A percentile compares a stretch with the other conserved stretches of the same genome.
Evolutionary conservation across 1,140 invertebrate species (phyloP).

Genomic region (Drosophila mayri): DNA sequence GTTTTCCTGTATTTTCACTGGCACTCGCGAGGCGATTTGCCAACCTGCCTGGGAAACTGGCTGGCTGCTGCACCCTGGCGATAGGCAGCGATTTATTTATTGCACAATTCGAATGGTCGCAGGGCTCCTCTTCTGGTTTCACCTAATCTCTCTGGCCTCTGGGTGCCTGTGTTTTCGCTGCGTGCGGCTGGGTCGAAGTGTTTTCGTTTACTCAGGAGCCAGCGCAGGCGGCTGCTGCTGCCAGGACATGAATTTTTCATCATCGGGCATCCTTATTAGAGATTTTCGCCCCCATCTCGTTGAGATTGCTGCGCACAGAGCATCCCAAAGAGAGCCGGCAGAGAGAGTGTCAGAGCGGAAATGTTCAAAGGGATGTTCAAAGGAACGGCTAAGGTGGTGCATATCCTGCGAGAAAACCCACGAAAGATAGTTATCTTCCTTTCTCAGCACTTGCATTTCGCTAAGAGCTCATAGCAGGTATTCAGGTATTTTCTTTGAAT

Average conservation of each 20-base stretch:
- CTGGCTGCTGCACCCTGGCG: slow-evolving; percentile 30
- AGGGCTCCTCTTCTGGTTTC: slow-evolving; percentile 9
- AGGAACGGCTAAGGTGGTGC: slow-evolving; percentile 10
- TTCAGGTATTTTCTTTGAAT: slow-evolving; percentile 29
- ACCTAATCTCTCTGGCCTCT: slow-evolving; percentile 14
- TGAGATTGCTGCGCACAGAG: slow-evolving; percentile 69
- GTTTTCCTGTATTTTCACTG: slow-evolving; percentile 9
- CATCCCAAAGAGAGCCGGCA: slow-evolving; percentile 24
- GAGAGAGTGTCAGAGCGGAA: neutral
- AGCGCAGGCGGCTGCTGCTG: slow-evolving; percentile 69
- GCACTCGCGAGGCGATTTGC: slow-evolving; percentile 41
- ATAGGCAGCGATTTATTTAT: slow-evolving; percentile 55
- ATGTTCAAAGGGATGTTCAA: slow-evolving; percentile 1
- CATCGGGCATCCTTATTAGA: slow-evolving; percentile 71
- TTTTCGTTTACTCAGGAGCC: slow-evolving; percentile 80
- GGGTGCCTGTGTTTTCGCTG: slow-evolving; percentile 52
- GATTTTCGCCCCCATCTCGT: slow-evolving; percentile 76
- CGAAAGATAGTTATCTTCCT: neutral
- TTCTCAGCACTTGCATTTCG: neutral
- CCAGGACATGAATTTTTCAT: slow-evolving; percentile 80
- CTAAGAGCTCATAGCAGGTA: neutral
- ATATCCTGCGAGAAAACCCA: slow-evolving; percentile 1
- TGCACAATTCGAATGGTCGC: slow-evolving; percentile 55
- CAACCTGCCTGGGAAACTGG: slow-evolving; percentile 1
- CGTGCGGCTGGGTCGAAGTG: slow-evolving; percentile 78